A percentile compares a stretch with the other conserved stretches of the same genome.
Conservation (phyloP, 2,113 vertebrate species). For the Rhynchomys soricoides region DNA sequence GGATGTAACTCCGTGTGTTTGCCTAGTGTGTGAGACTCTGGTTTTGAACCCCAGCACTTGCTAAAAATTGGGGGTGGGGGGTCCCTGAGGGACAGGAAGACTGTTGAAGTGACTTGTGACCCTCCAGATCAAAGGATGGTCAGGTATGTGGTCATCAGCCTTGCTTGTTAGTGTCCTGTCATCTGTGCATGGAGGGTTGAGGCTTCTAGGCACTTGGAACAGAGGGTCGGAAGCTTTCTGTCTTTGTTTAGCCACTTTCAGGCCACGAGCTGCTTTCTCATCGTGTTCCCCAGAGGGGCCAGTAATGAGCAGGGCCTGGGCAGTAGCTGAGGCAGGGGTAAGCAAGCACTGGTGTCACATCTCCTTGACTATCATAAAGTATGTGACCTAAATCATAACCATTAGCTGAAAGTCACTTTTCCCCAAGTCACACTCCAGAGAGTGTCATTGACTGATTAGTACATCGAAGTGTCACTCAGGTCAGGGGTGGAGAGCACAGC, state of each 20-base stretch:
- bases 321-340: fast-evolving
- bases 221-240: not conserved
- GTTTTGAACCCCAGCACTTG: too few species aligned
- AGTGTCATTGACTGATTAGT: not conserved
- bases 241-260: not conserved
- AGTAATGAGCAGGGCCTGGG: not conserved
- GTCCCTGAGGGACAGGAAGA: not conserved
- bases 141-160: fast-evolving
- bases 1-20: not conserved
- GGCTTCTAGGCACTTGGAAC: not conserved
- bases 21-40: not conserved
- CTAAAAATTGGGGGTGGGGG: fast-evolving
- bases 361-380: not conserved
- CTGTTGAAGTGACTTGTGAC: not conserved
- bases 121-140: not conserved
- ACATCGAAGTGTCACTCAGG: not conserved
- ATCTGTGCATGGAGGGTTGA: not conserved
- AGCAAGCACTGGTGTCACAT: not conserved
- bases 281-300: not conserved
- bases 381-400: not conserved
- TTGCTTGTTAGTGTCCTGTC: not conserved
- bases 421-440: not conserved
- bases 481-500: not conserved
- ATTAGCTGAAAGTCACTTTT: not conserved
- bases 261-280: not conserved